Evolutionary conservation across 2,888 invertebrate genomes (phyloP).

Genomic region (Lasioglossum pauxillum): DNA sequence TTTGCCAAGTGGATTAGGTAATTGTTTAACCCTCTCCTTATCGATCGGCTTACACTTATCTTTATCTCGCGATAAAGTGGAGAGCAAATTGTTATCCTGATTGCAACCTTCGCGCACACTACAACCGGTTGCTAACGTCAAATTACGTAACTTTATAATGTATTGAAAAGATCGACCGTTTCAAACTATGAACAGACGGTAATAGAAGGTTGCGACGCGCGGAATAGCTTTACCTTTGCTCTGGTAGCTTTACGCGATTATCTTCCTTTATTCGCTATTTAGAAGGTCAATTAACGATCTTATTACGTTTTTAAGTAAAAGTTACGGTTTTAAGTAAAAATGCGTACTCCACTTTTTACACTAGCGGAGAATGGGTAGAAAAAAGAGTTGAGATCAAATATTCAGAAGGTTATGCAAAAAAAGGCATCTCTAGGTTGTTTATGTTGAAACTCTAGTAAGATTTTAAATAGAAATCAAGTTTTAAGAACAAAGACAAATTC

Average conservation of each 20-base stretch:
- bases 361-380: neutral
- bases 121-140: neutral
- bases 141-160: constrained; percentile 3
- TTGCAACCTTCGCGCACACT: neutral
- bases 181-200: neutral
- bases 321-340: neutral
- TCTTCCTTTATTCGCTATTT: neutral
- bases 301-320: neutral
- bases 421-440: too few relatives aligned
- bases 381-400: neutral
- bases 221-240: neutral
- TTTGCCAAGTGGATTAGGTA: neutral
- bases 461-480: neutral
- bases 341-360: neutral
- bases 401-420: neutral
- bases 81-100: neutral
- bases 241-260: neutral
- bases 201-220: neutral
- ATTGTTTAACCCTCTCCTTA: constrained; percentile 10
- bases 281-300: neutral
- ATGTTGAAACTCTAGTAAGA: neutral
- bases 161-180: neutral
- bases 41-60: neutral
- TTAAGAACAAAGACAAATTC: neutral
- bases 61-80: neutral